A percentile compares a stretch with the other conserved stretches of the same genome.
phyloP scores from a whole-genome alignment of 2,113 vertebrate species.

The Sitta europaea region DNA sequence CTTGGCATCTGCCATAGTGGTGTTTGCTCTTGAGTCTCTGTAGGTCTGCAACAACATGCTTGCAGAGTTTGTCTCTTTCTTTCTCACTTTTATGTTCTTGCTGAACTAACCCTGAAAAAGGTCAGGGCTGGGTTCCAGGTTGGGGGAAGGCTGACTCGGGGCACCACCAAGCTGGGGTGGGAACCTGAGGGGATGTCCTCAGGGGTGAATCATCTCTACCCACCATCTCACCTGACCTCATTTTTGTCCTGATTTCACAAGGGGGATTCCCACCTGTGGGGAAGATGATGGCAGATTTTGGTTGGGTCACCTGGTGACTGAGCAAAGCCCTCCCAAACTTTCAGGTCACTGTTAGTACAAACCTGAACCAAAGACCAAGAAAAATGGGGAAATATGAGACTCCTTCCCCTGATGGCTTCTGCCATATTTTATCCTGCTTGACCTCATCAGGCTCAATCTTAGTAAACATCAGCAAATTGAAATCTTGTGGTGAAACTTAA shows the following conservation, averaged over 20 bases:
- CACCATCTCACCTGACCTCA: accelerated
- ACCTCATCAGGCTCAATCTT: not conserved
- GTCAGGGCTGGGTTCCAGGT: not conserved
- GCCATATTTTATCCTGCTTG: not conserved
- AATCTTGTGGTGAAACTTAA: not conserved
- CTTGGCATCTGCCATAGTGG: not conserved
- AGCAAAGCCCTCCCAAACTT: not conserved
- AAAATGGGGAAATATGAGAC: not conserved
- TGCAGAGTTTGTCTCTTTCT: not conserved
- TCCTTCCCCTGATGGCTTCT: not conserved
- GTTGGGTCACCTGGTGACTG: not conserved
- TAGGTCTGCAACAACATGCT: not conserved
- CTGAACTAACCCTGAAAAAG: not conserved
- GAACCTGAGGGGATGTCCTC: not conserved
- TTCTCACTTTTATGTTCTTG: not conserved
- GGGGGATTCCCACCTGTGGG: not conserved
- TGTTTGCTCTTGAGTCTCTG: not conserved
- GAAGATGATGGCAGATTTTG: not conserved
- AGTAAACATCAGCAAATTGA: not conserved
- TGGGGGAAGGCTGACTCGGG: not conserved
- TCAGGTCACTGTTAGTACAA: accelerated
- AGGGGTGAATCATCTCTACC: not conserved
- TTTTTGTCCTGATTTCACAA: not conserved
- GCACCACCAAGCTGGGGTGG: not conserved
- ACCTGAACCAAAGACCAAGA: not conserved